These are phyloP conservation scores for Vanessa atalanta DNA, from an alignment of 1,140 invertebrate species.

Conservation along the genomic window DNA sequence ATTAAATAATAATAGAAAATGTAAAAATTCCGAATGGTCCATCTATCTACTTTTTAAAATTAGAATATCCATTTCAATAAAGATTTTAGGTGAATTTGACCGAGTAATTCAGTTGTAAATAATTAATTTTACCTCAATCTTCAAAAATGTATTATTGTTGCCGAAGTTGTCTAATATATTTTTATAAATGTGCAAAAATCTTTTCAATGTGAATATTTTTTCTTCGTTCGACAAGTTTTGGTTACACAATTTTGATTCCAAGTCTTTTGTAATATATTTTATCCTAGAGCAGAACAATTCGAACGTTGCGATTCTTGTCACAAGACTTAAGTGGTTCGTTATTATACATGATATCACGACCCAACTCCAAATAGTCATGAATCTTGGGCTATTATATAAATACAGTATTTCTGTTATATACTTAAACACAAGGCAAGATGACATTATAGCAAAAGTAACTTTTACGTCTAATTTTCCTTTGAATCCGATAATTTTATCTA, in stretches of 20 bases:
- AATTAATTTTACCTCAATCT: neutral
- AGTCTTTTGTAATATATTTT: neutral
- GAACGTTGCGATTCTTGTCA: slow-evolving; percentile 6
- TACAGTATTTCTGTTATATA: slow-evolving; percentile 1
- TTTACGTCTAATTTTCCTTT: slow-evolving; percentile 3
- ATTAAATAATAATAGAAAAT: too few species aligned
- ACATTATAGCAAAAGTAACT: neutral
- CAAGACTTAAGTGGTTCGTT: slow-evolving; percentile 5
- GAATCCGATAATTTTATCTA: slow-evolving; percentile 12
- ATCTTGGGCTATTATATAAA: neutral
- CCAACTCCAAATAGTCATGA: slow-evolving; percentile 8
- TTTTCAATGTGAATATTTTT: neutral
- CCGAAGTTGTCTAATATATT: neutral
- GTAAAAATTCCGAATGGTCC: too few species aligned
- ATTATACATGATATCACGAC: neutral
- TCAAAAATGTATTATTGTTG: neutral
- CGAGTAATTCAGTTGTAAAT: neutral
- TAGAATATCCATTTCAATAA: too few species aligned
- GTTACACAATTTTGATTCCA: neutral
- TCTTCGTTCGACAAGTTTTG: neutral
- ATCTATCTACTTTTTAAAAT: too few species aligned
- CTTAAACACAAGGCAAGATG: neutral
- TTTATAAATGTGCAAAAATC: neutral
- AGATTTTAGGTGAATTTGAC: too few species aligned
- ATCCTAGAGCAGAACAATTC: slow-evolving; percentile 14